Percentiles rank a stretch among this genome's conserved stretches.
phyloP scores from a whole-genome alignment of 2,113 vertebrate genomes.

The Phalacrocorax aristotelis region DNA sequence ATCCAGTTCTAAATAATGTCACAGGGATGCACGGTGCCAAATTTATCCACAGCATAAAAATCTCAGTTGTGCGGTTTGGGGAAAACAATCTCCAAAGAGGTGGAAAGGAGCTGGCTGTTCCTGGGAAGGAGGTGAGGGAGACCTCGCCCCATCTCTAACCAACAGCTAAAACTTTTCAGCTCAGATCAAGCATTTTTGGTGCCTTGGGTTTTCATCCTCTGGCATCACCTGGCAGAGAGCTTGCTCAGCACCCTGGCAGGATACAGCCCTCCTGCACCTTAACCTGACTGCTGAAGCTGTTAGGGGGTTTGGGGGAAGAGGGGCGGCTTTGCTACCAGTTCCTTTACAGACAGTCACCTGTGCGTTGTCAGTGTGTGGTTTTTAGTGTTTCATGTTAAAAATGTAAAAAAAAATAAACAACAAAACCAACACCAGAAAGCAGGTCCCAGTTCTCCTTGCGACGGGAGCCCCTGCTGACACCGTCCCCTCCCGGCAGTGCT shows the following conservation, averaged over 20 bases:
- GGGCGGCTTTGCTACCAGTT: accelerated
- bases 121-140: not conserved
- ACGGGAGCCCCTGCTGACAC: not conserved
- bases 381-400: not conserved
- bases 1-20: conserved; percentile 54
- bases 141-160: not conserved
- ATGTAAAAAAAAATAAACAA: too few species aligned
- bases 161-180: not conserved
- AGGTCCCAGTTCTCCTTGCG: not conserved
- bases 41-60: not conserved
- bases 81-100: not conserved
- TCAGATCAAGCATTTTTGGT: not conserved
- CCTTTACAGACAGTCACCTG: not conserved
- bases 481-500: conserved; percentile 75
- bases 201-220: not conserved
- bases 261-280: not conserved
- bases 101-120: conserved; percentile 29
- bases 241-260: not conserved
- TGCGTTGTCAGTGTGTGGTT: accelerated
- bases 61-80: not conserved
- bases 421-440: not conserved
- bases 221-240: not conserved
- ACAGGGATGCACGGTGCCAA: not conserved
- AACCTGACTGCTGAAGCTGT: not conserved
- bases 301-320: accelerated